Conservation (phyloP, 2,113 vertebrate genomes). For the Calonectris borealis region DNA sequence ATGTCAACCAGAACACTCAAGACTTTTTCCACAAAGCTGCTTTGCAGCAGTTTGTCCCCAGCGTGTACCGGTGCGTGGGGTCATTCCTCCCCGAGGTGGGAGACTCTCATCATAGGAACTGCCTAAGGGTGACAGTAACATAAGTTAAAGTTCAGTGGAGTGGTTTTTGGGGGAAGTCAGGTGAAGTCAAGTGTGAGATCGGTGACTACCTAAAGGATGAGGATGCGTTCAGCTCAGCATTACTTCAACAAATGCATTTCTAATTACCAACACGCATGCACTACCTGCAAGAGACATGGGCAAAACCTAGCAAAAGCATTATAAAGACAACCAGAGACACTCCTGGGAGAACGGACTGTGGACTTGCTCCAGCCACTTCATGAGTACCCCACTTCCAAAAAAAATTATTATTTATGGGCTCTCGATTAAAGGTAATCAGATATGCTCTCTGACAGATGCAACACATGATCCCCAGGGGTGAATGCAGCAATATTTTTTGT, state of each 20-base stretch:
- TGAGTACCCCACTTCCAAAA: neutral
- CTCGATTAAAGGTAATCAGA: neutral
- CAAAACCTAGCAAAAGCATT: neutral
- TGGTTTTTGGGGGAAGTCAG: neutral
- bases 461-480: neutral
- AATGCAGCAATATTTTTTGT: neutral
- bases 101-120: neutral
- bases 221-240: neutral
- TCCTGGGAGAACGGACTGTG: neutral
- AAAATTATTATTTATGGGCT: neutral
- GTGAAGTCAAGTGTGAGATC: neutral
- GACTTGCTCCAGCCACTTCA: neutral
- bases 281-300: neutral
- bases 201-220: neutral
- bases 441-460: neutral
- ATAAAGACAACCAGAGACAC: neutral
- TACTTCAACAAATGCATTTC: neutral
- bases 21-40: neutral
- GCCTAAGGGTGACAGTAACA: neutral
- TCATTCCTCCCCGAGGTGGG: neutral
- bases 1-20: neutral
- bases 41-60: neutral
- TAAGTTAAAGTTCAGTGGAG: neutral
- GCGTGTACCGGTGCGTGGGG: rapidly evolving
- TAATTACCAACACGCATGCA: no score